Percentiles rank a stretch among this genome's conserved stretches.
Conservation (phyloP, 2,888 invertebrate species). For the Limenitis arthemis region DNA sequence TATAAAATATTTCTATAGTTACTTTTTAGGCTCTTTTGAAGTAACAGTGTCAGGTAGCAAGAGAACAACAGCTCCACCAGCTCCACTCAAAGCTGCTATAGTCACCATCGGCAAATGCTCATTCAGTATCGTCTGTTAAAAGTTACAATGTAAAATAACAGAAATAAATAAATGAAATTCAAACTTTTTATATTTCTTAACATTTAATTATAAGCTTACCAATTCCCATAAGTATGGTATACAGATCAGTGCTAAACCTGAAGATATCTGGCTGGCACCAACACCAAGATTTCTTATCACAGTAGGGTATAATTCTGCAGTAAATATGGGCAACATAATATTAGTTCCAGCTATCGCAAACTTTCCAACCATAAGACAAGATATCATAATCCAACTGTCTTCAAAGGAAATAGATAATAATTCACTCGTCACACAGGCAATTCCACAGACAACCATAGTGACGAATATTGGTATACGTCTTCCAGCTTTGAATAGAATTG, state of each 20-base stretch:
- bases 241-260: constrained; percentile 81
- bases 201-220: constrained; percentile 60
- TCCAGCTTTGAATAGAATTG: constrained; percentile 81
- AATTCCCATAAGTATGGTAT: constrained; percentile 85
- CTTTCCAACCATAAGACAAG: constrained; percentile 85
- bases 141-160: not conserved
- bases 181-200: not conserved
- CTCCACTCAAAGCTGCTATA: constrained; percentile 76
- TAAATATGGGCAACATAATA: constrained; percentile 83
- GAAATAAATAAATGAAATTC: not conserved
- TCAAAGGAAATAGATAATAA: constrained; percentile 65
- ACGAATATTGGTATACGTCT: constrained; percentile 80
- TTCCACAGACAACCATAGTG: constrained; percentile 77
- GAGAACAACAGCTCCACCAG: constrained; percentile 81
- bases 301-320: constrained; percentile 81
- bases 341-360: constrained; percentile 85
- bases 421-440: constrained; percentile 78
- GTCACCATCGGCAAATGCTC: constrained; percentile 80
- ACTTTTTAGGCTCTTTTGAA: constrained; percentile 40
- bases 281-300: constrained; percentile 79
- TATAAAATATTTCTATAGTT: constrained; percentile 18
- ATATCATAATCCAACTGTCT: constrained; percentile 78
- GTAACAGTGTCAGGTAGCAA: constrained; percentile 82
- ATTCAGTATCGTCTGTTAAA: constrained; percentile 74
- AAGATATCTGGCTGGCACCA: constrained; percentile 82